Conservation (phyloP, 2,888 invertebrate species). For the Synergus umbraculus region DNA sequence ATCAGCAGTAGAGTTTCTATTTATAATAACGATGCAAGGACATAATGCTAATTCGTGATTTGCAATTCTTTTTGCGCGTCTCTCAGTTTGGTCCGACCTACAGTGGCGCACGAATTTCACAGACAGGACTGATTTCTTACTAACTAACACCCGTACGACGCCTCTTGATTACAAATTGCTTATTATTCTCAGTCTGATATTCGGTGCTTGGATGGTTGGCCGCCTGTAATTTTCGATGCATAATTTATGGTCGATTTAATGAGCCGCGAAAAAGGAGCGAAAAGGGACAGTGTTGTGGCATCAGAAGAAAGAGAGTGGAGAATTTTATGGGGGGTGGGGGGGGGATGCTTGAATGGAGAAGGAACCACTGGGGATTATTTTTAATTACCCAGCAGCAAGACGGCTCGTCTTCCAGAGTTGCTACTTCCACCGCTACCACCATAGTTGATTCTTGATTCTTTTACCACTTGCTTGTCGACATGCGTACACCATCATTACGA, state of each 20-base stretch:
- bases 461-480: conserved; percentile 27
- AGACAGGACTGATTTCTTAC: conserved; percentile 69
- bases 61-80: conserved; percentile 45
- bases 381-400: conserved; percentile 73
- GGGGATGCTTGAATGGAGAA: conserved; percentile 52
- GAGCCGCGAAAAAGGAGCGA: conserved; percentile 76
- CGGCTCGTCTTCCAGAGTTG: conserved; percentile 33
- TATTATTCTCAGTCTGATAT: conserved; percentile 70
- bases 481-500: conserved; percentile 45
- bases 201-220: conserved; percentile 55
- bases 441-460: conserved; percentile 6
- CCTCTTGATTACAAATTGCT: conserved; percentile 77
- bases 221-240: conserved; percentile 76
- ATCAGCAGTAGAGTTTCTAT: neutral
- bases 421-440: conserved; percentile 31
- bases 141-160: conserved; percentile 71
- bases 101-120: conserved; percentile 47
- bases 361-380: conserved; percentile 70
- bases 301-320: conserved; percentile 45
- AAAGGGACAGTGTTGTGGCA: conserved; percentile 58
- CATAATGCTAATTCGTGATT: conserved; percentile 36
- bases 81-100: conserved; percentile 48
- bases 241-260: conserved; percentile 77
- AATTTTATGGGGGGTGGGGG: conserved; percentile 47
- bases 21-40: neutral